These are phyloP conservation scores for Etia nguti DNA, from an alignment of 2,113 vertebrate species.

Conservation along the genomic window DNA sequence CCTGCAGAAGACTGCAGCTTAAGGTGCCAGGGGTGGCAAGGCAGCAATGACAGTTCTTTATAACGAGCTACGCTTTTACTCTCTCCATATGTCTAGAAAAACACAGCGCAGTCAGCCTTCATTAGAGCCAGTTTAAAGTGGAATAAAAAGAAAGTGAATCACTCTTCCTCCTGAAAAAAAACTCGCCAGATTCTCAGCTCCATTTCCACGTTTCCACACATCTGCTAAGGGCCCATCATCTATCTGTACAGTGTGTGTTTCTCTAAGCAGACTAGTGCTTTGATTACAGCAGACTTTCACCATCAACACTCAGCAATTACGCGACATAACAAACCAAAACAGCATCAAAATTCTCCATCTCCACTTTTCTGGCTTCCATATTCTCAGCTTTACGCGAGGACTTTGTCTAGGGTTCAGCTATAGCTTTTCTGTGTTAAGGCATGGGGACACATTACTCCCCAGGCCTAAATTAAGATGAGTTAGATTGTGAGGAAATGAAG, in stretches of 20 bases:
- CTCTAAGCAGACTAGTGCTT: constrained; percentile 26
- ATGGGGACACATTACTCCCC: neutral
- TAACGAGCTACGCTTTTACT: constrained; percentile 57
- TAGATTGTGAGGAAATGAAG: neutral
- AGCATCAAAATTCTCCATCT: constrained; percentile 20
- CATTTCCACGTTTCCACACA: constrained; percentile 45
- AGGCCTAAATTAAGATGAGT: neutral
- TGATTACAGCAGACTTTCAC: constrained; percentile 48
- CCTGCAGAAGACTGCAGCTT: constrained; percentile 24
- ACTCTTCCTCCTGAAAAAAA: constrained; percentile 32
- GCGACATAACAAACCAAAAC: constrained; percentile 22
- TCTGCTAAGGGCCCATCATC: constrained; percentile 40
- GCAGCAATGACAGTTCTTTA: constrained; percentile 40
- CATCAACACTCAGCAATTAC: constrained; percentile 47
- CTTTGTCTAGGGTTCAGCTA: neutral
- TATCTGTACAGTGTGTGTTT: constrained; percentile 45
- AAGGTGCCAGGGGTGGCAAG: constrained; percentile 36
- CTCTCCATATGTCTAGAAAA: constrained; percentile 48
- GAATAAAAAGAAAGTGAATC: constrained; percentile 10
- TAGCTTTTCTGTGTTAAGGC: neutral
- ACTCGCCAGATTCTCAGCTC: constrained; percentile 50
- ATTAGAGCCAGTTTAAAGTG: constrained; percentile 53
- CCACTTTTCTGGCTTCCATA: neutral
- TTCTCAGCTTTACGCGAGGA: neutral
- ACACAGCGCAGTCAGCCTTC: constrained; percentile 51